Base-by-base conservation (phyloP, 1,140 invertebrate species). In the Eumeta japonica region DNA sequence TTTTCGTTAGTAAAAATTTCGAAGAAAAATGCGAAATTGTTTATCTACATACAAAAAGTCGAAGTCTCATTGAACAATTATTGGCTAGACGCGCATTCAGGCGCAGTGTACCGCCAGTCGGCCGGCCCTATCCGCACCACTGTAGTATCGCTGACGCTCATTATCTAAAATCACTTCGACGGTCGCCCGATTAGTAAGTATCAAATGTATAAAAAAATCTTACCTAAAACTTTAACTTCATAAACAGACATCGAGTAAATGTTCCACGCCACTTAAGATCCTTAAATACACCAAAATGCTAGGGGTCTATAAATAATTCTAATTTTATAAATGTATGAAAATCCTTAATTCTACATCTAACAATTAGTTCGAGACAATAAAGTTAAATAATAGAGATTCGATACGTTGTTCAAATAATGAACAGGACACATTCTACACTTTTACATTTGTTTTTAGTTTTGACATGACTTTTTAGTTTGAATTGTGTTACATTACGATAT, bases 181-280 rank as follows among this genome's bases (percentile, higher is more conserved):
- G n/a, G n/a, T n/a, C n/a, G n/a, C n/a, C n/a, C n/a, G n/a, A n/a
- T n/a, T n/a, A n/a, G n/a, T 30, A 73, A 62, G 67, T 74, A 72
- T 74, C 70, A 74, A 73, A 72, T 70, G 66, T 74, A 72, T 74
- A 63, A 74, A 64, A 73, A 70, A 67, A 43, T n/a, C 62, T 71
- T 66, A 68, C 45, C 62, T 67, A 67, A 53, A 59, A 52, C 43
- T 37, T 65, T 64, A 67, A 62, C 52, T 32, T 62, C 5, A 10
- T 67, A 62, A 61, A 62, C 52, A 54, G 50, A 62, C 64, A 65
- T 42, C 58, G 68, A 70, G 59, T 68, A 70, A 65, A 64, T 58
- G 64, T 64, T 63, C 13, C 63, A 60, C 50, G 60, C 66, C 57
- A 62, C 62, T 67, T 71, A 67, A n/a, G 43, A 61, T 54, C 58